phyloP scores from a whole-genome alignment of 2,888 invertebrate species.

The Hipparchia sbordonii region DNA sequence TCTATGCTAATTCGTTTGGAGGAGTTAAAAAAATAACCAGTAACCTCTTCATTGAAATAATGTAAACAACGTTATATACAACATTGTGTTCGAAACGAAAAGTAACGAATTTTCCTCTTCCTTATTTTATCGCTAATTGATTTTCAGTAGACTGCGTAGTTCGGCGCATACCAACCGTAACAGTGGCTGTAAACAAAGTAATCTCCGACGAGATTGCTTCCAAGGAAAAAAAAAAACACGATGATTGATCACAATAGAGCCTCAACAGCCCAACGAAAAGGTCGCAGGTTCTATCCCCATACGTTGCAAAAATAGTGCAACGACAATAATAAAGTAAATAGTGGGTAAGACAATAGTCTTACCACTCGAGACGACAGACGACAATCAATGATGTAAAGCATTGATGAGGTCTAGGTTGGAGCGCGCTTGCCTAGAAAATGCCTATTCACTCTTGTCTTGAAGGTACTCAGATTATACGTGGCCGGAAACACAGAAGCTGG shows the following conservation, averaged over 20 bases:
- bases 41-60: neutral
- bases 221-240: constrained; percentile 2
- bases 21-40: neutral
- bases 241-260: constrained; percentile 18
- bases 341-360: too few species aligned
- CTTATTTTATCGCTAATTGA: constrained; percentile 15
- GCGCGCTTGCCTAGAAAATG: too few species aligned
- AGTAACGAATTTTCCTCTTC: constrained; percentile 15
- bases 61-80: neutral
- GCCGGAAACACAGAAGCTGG: too few species aligned
- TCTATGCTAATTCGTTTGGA: neutral
- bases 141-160: constrained; percentile 5
- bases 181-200: constrained; percentile 17
- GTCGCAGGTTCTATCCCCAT: too few species aligned
- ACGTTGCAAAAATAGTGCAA: too few species aligned
- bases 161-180: constrained; percentile 14
- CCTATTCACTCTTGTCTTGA: too few species aligned
- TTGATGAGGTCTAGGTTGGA: too few species aligned
- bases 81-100: constrained; percentile 6
- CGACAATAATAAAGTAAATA: too few species aligned
- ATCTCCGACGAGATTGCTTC: constrained; percentile 6
- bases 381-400: too few species aligned
- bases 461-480: too few species aligned
- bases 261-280: too few species aligned
- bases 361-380: too few species aligned